phyloP scores from a whole-genome alignment of 2,888 invertebrate species.

The Diogma glabrata region DNA sequence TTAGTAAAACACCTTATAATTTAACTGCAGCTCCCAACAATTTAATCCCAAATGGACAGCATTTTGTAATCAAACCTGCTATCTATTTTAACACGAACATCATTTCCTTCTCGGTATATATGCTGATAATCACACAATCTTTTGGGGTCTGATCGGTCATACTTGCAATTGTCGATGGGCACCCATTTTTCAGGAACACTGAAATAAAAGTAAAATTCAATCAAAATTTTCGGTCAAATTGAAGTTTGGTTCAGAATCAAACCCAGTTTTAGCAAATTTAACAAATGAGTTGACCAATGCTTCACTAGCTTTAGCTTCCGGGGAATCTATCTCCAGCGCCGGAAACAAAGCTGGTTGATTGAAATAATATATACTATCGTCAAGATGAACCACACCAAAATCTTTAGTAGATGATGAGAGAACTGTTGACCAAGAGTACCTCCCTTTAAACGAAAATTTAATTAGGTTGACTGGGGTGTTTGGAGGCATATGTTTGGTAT shows the following conservation, averaged over 20 bases:
- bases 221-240: no score
- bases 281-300: background rate
- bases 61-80: background rate
- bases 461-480: no score
- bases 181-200: background rate
- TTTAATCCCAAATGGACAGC: background rate
- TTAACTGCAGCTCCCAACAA: background rate
- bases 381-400: background rate
- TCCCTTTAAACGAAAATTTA: no score
- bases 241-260: no score
- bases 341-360: background rate
- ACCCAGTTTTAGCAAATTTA: conserved; percentile 1
- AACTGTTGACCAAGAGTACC: conserved; percentile 11
- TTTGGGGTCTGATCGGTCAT: background rate
- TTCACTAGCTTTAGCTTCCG: background rate
- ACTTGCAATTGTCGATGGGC: background rate
- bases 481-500: no score
- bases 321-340: background rate
- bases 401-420: conserved; percentile 9
- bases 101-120: background rate
- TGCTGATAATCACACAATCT: background rate
- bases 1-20: background rate
- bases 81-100: background rate
- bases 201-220: background rate
- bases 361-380: background rate